phyloP scores from a whole-genome alignment of 2,888 invertebrate genomes.

The Atherix ibis region DNA sequence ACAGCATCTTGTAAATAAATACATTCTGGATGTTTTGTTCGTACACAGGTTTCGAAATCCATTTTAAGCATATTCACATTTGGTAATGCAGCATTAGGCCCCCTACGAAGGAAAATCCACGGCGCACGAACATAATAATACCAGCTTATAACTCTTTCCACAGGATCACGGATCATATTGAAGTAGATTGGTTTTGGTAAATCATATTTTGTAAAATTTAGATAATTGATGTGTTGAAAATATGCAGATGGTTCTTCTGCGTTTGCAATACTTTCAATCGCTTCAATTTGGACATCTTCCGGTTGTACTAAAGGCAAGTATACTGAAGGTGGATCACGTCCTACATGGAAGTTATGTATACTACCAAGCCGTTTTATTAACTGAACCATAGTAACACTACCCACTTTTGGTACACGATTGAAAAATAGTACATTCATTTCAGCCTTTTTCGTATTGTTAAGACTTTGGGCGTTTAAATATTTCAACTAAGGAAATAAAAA shows the following conservation, averaged over 20 bases:
- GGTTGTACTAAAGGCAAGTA: slow-evolving; percentile 41
- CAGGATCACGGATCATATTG: slow-evolving; percentile 77
- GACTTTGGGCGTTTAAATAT: too few species aligned
- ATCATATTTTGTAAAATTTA: slow-evolving; percentile 33
- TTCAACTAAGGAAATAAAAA: too few species aligned
- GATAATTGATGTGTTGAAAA: slow-evolving; percentile 4
- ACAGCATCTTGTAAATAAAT: slow-evolving; percentile 37
- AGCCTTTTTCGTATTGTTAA: slow-evolving; percentile 14
- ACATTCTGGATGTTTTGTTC: slow-evolving; percentile 64
- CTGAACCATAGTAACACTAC: slow-evolving; percentile 79
- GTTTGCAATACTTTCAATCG: slow-evolving; percentile 34
- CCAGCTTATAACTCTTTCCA: slow-evolving; percentile 82
- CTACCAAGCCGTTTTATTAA: slow-evolving; percentile 49
- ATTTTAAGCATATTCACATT: slow-evolving; percentile 75
- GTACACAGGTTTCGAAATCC: slow-evolving; percentile 75
- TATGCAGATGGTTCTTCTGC: slow-evolving; percentile 18
- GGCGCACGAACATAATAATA: slow-evolving; percentile 80
- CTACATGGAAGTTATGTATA: slow-evolving; percentile 50
- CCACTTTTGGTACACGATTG: slow-evolving; percentile 80
- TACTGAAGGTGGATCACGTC: slow-evolving; percentile 26
- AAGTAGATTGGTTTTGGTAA: slow-evolving; percentile 73
- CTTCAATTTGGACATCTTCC: slow-evolving; percentile 59
- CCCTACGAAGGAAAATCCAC: too few species aligned
- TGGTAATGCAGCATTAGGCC: slow-evolving; percentile 62
- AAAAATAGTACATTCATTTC: slow-evolving; percentile 60